phyloP scores from a whole-genome alignment of 2,888 invertebrate genomes.

The Calameuta filiformis region DNA sequence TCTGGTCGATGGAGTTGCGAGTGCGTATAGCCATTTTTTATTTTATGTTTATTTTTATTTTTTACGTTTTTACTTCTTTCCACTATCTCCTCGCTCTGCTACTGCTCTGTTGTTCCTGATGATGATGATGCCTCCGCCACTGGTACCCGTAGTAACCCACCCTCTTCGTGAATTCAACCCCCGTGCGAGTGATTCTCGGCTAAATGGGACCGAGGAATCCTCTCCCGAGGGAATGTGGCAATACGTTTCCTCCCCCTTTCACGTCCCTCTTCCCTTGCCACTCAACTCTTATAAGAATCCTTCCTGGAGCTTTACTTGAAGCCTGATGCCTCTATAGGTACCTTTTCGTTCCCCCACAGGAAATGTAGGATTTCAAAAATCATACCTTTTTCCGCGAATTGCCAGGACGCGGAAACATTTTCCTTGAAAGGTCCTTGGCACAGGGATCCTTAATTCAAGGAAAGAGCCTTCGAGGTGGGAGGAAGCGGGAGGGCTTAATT shows the following conservation, averaged over 20 bases:
- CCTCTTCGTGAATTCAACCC: no score
- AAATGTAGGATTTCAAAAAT: slow-evolving; percentile 21
- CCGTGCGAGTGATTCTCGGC: background rate
- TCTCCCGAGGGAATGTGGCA: slow-evolving; percentile 11
- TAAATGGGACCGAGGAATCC: slow-evolving; percentile 17
- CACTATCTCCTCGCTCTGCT: background rate
- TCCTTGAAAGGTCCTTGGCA: slow-evolving; percentile 1
- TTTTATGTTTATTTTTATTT: background rate
- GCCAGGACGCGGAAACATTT: background rate
- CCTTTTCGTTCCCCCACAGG: slow-evolving; percentile 13
- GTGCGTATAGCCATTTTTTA: background rate
- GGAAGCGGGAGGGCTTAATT: no score
- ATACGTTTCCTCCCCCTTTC: background rate
- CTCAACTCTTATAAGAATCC: no score
- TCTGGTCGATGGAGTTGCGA: background rate
- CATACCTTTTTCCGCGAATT: slow-evolving; percentile 1
- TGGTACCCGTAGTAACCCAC: background rate
- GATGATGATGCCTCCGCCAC: background rate
- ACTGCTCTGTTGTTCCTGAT: background rate
- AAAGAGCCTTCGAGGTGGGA: no score
- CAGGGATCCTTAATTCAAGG: slow-evolving; percentile 11
- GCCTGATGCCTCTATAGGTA: no score
- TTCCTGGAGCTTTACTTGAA: no score
- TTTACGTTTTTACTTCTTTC: background rate
- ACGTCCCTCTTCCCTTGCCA: no score